Base-by-base conservation (phyloP, 2,888 invertebrate genomes). In the Campaea margaritaria region DNA sequence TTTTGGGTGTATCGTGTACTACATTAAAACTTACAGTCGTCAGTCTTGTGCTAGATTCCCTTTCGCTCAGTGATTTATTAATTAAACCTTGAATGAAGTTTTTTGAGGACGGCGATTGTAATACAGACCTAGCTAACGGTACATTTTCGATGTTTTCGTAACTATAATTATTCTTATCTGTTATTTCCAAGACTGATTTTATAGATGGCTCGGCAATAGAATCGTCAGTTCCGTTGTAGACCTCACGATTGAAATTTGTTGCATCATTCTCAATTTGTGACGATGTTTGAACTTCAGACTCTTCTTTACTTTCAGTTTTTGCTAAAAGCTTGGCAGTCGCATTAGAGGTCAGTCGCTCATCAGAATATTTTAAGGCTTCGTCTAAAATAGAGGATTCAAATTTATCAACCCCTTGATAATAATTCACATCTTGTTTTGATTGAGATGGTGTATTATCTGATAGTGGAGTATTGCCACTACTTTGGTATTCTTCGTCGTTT, bases 1-100 rank as follows among this genome's bases (percentile, higher is more conserved):
- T 54, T 67, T 82, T 83, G 12, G 82, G 78, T 57, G 76, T 64
- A 65, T 88, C 85, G 62, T 91, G 91, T 27, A 90, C 79, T 66
- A 91, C 78, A 72, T 87, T 86, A 76, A 91, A 91, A 75, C 85
- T 91, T 15, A 90, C 84, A 48, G 87, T 89, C 16, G 91, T 89
- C 64, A 88, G 74, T 74, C 81, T 82, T 61, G 82, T 78, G 69
- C 69, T 79, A 67, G 77, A 79, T 60, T 73, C 77, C 69, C 75
- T 78, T 68, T 83, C 77, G 65, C 72, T 71, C 21, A 62, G 68
- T 58, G 73, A 72, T 70, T 74, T 79, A 56, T 77, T 77, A 48
- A 69, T 66, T 59, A 79, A 73, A 72, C 76, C 79, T 69, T 83
- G 85, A 62, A 86, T 72, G 70, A 82, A 85, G 62, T 81, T 86